Percentiles rank a stretch among this genome's conserved stretches.
phyloP scores from a whole-genome alignment of 2,888 invertebrate species.

The Tetranychus truncatus region DNA sequence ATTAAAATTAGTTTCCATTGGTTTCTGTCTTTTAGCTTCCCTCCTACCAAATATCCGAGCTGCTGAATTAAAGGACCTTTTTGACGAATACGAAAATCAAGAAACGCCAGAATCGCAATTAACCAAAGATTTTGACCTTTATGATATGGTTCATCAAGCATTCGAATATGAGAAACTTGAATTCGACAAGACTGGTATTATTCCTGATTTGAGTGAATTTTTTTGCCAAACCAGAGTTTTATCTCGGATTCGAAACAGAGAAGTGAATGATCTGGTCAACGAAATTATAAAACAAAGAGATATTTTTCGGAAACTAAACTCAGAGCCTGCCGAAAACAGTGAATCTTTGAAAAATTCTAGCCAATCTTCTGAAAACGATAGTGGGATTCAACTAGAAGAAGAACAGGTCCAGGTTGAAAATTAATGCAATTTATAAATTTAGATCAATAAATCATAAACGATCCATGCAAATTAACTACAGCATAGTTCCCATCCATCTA shows the following conservation, averaged over 20 bases:
- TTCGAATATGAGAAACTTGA: slow-evolving; percentile 74
- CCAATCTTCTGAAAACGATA: neutral
- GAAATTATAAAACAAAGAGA: slow-evolving; percentile 12
- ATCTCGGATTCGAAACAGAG: slow-evolving; percentile 26
- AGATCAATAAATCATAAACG: no score
- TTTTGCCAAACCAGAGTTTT: slow-evolving; percentile 58
- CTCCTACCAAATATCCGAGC: slow-evolving; percentile 12
- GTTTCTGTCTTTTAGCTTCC: slow-evolving; percentile 10
- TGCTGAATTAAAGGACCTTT: slow-evolving; percentile 22
- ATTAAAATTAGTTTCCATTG: neutral
- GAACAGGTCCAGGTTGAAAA: neutral
- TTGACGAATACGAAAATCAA: slow-evolving; percentile 73
- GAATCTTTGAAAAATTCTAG: no score
- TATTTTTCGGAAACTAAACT: neutral
- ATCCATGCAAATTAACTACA: no score
- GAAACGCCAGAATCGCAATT: slow-evolving; percentile 65
- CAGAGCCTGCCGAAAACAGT: neutral
- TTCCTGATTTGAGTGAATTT: slow-evolving; percentile 55
- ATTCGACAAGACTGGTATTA: slow-evolving; percentile 30
- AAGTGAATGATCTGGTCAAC: slow-evolving; percentile 11
- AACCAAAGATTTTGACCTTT: slow-evolving; percentile 82
- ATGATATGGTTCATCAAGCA: slow-evolving; percentile 81
- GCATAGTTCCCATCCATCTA: no score
- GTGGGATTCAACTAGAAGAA: neutral
- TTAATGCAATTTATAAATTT: no score